Percentiles rank a stretch among this genome's conserved stretches.
These are phyloP conservation scores for Lonchura striata DNA, from an alignment of 2,113 vertebrate species.

Conservation along the genomic window DNA sequence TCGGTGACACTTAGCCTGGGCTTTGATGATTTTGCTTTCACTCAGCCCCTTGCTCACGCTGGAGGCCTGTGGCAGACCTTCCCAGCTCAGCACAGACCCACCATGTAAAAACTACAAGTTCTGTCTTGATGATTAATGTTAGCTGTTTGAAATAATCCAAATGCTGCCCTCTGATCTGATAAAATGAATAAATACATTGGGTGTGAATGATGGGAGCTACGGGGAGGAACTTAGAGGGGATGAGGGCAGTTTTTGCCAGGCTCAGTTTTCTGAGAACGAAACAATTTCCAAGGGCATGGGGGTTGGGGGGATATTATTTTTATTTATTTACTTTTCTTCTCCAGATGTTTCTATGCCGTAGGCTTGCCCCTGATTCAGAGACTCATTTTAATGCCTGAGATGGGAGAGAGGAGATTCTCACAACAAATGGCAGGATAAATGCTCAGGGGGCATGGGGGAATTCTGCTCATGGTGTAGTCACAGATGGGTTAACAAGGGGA, in stretches of 20 bases:
- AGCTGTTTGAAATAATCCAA: slow-evolving; percentile 68
- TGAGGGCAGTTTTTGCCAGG: slow-evolving; percentile 3
- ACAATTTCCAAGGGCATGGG: not conserved
- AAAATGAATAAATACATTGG: slow-evolving; percentile 71
- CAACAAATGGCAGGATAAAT: not conserved
- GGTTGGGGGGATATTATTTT: not conserved
- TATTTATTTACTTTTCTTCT: not conserved
- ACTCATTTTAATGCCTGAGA: not conserved
- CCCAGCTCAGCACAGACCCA: not conserved
- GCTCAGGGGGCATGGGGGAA: not conserved
- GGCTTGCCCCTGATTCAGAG: not conserved
- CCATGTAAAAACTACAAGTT: slow-evolving; percentile 37
- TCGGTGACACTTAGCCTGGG: not conserved
- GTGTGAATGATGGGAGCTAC: slow-evolving; percentile 70
- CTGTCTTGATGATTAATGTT: slow-evolving; percentile 60
- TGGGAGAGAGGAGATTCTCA: not conserved
- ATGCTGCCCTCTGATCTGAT: slow-evolving; percentile 66
- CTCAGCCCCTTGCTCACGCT: not conserved
- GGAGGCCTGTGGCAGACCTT: not conserved
- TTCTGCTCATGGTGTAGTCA: fast-evolving
- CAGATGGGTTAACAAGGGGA: not conserved
- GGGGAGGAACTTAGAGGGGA: not conserved
- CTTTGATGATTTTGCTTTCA: not conserved
- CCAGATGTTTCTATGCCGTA: slow-evolving; percentile 58
- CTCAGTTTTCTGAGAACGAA: slow-evolving; percentile 50